Evolutionary conservation across 2,797 vertebrate species (phyloP).

Genomic region (Anguilla marmorata): DNA sequence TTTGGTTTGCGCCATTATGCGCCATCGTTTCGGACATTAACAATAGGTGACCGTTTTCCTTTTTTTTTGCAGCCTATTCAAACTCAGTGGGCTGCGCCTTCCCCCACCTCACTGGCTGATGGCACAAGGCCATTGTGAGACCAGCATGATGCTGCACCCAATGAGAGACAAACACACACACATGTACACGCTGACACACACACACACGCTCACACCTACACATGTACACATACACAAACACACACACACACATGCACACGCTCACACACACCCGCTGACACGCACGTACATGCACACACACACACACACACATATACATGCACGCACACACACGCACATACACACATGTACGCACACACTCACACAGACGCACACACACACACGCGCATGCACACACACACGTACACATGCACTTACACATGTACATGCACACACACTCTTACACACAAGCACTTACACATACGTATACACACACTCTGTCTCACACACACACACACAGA

Average conservation of each 20-base stretch:
- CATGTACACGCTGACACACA: not conserved
- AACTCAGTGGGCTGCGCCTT: slow-evolving; percentile 50
- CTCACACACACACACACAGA: not conserved
- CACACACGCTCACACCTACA: not conserved
- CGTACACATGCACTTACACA: not conserved
- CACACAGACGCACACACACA: not conserved
- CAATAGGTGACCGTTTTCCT: slow-evolving; percentile 69
- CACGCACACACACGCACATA: not conserved
- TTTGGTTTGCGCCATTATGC: slow-evolving; percentile 66
- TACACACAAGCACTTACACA: no score
- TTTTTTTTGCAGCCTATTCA: slow-evolving; percentile 49
- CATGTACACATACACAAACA: not conserved
- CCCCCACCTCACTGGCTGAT: slow-evolving; percentile 24
- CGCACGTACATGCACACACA: not conserved
- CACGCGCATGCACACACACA: not conserved
- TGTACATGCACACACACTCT: not conserved
- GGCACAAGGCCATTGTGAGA: slow-evolving; percentile 27
- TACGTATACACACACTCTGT: not conserved
- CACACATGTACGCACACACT: not conserved
- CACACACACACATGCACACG: not conserved
- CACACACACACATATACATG: not conserved
- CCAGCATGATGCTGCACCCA: not conserved
- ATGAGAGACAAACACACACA: slow-evolving; percentile 14
- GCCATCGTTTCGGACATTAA: slow-evolving; percentile 67
- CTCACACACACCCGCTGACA: not conserved